phyloP scores from a whole-genome alignment of 2,113 vertebrate genomes.

The Tauraco erythrolophus region DNA sequence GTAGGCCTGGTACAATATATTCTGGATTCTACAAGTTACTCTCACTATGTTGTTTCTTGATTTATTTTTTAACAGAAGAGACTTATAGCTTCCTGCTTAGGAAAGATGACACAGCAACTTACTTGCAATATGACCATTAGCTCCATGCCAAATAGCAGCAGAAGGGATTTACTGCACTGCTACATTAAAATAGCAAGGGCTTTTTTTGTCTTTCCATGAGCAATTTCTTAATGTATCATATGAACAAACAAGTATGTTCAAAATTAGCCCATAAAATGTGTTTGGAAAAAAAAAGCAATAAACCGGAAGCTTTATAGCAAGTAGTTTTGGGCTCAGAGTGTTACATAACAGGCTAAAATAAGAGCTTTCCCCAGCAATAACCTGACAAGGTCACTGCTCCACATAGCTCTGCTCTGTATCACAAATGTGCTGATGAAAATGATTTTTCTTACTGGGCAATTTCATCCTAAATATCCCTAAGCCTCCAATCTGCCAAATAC shows the following conservation, averaged over 20 bases:
- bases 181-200: background rate
- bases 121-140: background rate
- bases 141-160: background rate
- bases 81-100: background rate
- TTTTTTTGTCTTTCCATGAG: background rate
- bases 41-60: background rate
- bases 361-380: background rate
- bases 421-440: background rate
- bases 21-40: background rate
- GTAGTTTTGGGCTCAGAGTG: background rate
- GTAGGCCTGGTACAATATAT: background rate
- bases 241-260: background rate
- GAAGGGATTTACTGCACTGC: background rate
- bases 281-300: fast-evolving
- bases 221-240: background rate
- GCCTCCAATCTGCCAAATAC: background rate
- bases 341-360: background rate
- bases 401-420: background rate
- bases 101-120: background rate
- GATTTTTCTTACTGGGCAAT: background rate
- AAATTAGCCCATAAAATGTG: background rate
- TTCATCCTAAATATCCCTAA: background rate
- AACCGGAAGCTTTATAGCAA: background rate
- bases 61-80: background rate
- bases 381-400: background rate